Base-by-base conservation (phyloP, 2,888 invertebrate species). In the Hemaris fuciformis region DNA sequence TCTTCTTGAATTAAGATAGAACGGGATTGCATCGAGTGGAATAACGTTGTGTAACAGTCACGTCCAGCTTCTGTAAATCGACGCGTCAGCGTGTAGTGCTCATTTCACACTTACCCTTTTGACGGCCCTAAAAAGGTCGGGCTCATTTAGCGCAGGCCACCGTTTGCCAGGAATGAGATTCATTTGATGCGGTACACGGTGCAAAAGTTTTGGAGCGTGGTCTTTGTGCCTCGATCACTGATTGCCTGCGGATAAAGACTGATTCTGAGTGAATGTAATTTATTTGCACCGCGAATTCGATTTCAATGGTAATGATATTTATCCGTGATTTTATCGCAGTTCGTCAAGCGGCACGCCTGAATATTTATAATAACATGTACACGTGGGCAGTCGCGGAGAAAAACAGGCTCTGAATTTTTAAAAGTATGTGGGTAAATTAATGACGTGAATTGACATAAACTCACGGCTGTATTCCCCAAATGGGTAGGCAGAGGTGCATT, bases 81-180 rank as follows among this genome's bases (percentile, higher is more conserved):
- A 25, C 22, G 69, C 63, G 56, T 65, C 62, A 71, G 72, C 65
- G 62, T 78, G 79, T 82, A 81, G 83, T 81, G 80, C 77, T 84
- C 86, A 83, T 87, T 87, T 85, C 78, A 74, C 81, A 86, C 84
- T 85, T 79, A 80, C 83, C 83, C 82, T 82, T 83, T 83, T 81
- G 80, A 76, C 77, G 76, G 75, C 65, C 79, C 80, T 84, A 81
- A 85, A 86, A 88, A 86, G 84, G 86, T 85, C 77, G 81, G 77
- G 76, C 84, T 85, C 85, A 83, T 85, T 87, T 85, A 79, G 74
- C 67, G 74, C 69, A 68, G 68, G 70, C 71, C 67, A 64, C 31
- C 71, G 75, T 71, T 77, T 76, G 75, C 73, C 70, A 72, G 73
- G 74, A 77, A 84, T 77, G 78, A 77, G 76, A 75, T 69, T 68